Percentiles rank a stretch among this genome's conserved stretches.
These are phyloP conservation scores for Drosophila aff. DNA, from an alignment of 1,140 invertebrate genomes.

Conservation along the genomic window DNA sequence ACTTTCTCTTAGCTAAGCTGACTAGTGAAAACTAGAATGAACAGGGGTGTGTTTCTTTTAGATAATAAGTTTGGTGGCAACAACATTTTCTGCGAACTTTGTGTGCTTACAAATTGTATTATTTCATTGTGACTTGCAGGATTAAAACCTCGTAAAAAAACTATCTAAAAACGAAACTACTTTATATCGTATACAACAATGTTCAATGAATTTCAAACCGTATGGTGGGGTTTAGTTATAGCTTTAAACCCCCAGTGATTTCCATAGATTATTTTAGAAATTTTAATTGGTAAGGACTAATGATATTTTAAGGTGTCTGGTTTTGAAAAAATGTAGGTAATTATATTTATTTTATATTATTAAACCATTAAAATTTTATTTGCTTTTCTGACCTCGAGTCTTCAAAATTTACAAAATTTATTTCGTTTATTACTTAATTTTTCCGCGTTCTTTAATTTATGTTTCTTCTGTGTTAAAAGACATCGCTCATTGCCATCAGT, in stretches of 20 bases:
- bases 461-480: background rate
- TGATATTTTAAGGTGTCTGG: background rate
- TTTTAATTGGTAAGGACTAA: background rate
- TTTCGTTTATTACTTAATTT: background rate
- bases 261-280: background rate
- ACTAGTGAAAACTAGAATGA: conserved; percentile 18
- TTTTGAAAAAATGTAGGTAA: background rate
- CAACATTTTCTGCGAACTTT: background rate
- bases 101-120: background rate
- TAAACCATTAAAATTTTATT: background rate
- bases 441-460: background rate
- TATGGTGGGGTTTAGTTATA: too few species aligned
- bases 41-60: conserved; percentile 2
- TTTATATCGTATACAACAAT: too few species aligned
- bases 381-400: background rate
- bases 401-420: background rate
- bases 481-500: background rate
- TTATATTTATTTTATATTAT: too few species aligned
- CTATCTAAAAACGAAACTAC: background rate
- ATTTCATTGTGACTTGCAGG: background rate
- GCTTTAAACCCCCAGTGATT: too few species aligned
- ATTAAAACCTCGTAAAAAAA: background rate
- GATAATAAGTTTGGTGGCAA: background rate
- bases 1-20: conserved; percentile 5
- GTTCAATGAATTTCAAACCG: too few species aligned